These are phyloP conservation scores for Solenodon paradoxus DNA, from an alignment of 2,113 vertebrate genomes.

Conservation along the genomic window DNA sequence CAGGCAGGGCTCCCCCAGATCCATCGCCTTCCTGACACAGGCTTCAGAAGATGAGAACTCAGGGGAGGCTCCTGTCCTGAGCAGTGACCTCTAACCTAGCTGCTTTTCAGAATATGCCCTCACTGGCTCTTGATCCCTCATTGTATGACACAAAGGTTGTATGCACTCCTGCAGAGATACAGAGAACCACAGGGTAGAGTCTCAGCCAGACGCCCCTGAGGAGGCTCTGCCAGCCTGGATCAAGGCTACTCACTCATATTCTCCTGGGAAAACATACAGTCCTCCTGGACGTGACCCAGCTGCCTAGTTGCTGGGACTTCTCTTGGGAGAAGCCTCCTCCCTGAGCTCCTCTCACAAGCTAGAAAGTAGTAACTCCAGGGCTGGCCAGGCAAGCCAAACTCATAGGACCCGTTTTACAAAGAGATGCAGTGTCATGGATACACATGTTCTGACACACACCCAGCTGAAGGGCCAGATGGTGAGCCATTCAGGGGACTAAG, in stretches of 20 bases:
- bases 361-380: neutral
- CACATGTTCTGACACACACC: slow-evolving; percentile 4
- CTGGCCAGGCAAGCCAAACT: slow-evolving; percentile 24
- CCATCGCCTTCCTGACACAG: neutral
- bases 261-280: neutral
- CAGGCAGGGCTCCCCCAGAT: neutral
- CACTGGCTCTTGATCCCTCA: neutral
- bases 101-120: neutral
- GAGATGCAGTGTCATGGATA: neutral
- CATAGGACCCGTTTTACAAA: slow-evolving; percentile 43
- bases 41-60: neutral
- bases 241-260: neutral
- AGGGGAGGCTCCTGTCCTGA: neutral
- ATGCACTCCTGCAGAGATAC: neutral
- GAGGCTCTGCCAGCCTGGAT: neutral
- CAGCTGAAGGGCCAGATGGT: slow-evolving; percentile 38
- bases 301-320: neutral
- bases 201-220: neutral
- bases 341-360: neutral
- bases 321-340: neutral
- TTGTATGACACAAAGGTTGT: neutral
- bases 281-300: neutral
- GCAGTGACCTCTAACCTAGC: neutral
- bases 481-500: neutral
- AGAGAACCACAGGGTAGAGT: neutral